A percentile compares a stretch with the other conserved stretches of the same genome.
These are phyloP conservation scores for Sebastiscus tertius DNA, from an alignment of 2,797 vertebrate genomes.

Conservation along the genomic window DNA sequence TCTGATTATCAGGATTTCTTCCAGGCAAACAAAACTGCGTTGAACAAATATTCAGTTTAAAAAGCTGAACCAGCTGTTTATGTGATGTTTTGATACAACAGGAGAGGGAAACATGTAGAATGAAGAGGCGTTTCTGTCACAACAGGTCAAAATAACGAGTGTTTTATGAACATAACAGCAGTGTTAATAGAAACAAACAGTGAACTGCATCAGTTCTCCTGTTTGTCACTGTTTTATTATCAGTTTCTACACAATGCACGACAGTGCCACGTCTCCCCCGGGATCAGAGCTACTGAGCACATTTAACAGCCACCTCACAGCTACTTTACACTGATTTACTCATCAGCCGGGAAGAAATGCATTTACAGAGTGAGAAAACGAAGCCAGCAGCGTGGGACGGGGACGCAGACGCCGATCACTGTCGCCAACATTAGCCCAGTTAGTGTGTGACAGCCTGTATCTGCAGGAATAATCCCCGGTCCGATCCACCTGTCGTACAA, in stretches of 20 bases:
- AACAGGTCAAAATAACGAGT: not conserved
- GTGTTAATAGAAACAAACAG: constrained; percentile 1
- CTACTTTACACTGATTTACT: constrained; percentile 15
- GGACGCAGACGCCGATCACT: constrained; percentile 17
- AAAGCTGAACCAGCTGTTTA: not conserved
- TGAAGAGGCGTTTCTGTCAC: not conserved
- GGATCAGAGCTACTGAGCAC: constrained; percentile 28
- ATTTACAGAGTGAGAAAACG: constrained; percentile 3
- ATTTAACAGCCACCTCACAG: constrained; percentile 15
- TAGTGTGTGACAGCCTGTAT: constrained; percentile 50
- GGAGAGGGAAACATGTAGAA: not conserved
- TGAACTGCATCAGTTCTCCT: not conserved
- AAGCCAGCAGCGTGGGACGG: not conserved
- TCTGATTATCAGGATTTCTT: not conserved
- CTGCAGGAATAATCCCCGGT: constrained; percentile 68
- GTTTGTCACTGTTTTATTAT: constrained; percentile 15
- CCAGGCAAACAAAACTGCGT: not conserved
- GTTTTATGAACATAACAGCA: not conserved
- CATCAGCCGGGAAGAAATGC: constrained; percentile 12
- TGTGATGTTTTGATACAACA: not conserved
- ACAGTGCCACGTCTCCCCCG: constrained; percentile 5
- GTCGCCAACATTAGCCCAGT: constrained; percentile 48
- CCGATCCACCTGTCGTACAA: constrained; percentile 65
- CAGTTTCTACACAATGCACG: not conserved
- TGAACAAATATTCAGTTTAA: not conserved